Evolutionary conservation across 2,113 vertebrate genomes (phyloP).

Genomic region (Elephas maximus): DNA sequence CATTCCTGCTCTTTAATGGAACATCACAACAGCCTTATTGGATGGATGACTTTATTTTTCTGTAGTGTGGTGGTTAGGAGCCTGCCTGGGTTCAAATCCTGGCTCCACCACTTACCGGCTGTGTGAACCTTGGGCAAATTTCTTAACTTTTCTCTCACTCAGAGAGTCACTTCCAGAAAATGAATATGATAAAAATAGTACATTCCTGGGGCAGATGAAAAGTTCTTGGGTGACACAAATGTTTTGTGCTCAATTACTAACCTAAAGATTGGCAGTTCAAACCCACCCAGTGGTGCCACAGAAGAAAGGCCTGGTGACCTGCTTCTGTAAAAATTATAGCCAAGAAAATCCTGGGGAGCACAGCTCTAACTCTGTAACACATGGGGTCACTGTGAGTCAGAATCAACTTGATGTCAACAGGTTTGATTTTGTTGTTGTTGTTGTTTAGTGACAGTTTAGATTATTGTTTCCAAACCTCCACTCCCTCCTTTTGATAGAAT

Average conservation of each 20-base stretch:
- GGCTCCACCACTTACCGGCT: neutral
- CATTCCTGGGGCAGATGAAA: neutral
- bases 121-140: neutral
- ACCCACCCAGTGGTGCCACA: neutral
- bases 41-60: neutral
- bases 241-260: neutral
- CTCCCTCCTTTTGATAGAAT: neutral
- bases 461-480: neutral
- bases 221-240: neutral
- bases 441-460: neutral
- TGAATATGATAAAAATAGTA: neutral
- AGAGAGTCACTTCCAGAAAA: slow-evolving; percentile 24
- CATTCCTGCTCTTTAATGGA: neutral
- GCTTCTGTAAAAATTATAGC: neutral
- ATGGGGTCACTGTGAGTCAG: too few relatives aligned
- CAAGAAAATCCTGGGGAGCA: neutral
- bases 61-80: neutral
- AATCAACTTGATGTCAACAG: too few relatives aligned
- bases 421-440: too few relatives aligned
- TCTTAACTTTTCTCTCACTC: neutral
- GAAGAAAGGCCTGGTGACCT: neutral
- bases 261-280: neutral
- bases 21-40: neutral
- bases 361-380: neutral
- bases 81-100: neutral